Conservation (phyloP, 2,888 invertebrate genomes). For the Callyntrura sp. region DNA sequence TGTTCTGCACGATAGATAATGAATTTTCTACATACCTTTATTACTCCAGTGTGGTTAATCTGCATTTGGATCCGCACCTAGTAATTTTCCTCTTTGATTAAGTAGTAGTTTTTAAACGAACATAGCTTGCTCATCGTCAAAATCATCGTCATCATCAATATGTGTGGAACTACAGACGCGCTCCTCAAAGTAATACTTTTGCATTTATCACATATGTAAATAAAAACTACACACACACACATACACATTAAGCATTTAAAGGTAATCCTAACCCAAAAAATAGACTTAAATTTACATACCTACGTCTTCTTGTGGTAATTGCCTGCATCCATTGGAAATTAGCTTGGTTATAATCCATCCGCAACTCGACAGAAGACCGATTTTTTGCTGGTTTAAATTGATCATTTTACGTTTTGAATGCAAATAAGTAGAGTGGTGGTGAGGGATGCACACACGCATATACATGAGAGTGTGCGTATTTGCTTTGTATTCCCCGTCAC, state of each 20-base stretch:
- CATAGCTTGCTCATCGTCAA: constrained; percentile 59
- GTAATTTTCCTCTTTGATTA: constrained; percentile 70
- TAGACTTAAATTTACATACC: no score
- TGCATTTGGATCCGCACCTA: constrained; percentile 35
- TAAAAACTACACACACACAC: background rate
- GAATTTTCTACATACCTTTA: constrained; percentile 18
- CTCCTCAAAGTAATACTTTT: no score
- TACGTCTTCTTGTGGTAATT: constrained; percentile 28
- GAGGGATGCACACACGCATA: background rate
- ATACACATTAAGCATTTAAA: no score
- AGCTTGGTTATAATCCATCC: constrained; percentile 54
- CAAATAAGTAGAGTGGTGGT: background rate
- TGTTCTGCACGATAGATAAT: constrained; percentile 16
- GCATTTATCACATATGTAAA: constrained; percentile 17
- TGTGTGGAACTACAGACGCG: no score
- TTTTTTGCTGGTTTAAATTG: constrained; percentile 24
- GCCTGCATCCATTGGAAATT: constrained; percentile 46
- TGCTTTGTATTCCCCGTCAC: background rate
- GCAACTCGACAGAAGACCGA: background rate
- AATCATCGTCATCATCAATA: constrained; percentile 1
- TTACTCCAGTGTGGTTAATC: background rate
- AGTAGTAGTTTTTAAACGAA: constrained; percentile 50
- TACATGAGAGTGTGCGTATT: background rate
- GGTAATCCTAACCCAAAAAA: no score
- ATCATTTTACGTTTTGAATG: constrained; percentile 25